Percentiles rank a stretch among this genome's conserved stretches.
Conservation (phyloP, 2,888 invertebrate genomes). For the Diarsia dahlii region DNA sequence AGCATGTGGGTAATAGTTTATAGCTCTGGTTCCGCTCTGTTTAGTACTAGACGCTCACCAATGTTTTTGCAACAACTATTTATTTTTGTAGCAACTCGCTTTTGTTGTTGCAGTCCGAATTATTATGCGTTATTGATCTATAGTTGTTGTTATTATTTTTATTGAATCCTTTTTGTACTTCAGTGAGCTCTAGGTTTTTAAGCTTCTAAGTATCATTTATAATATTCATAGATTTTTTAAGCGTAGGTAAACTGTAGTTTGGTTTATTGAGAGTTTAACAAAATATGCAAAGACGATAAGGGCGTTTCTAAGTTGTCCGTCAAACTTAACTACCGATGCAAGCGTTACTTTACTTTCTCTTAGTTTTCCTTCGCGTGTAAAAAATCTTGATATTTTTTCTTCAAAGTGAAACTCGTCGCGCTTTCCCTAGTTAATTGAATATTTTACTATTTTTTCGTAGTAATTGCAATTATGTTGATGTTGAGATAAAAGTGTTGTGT, state of each 20-base stretch:
- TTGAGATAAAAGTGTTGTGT: slow-evolving; percentile 74
- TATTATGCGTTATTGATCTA: slow-evolving; percentile 50
- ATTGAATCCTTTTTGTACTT: slow-evolving; percentile 11
- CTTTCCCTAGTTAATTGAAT: slow-evolving; percentile 88
- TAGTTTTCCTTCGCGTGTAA: slow-evolving; percentile 88
- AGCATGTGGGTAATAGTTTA: slow-evolving; percentile 89
- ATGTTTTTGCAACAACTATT: slow-evolving; percentile 87
- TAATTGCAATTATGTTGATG: slow-evolving; percentile 84
- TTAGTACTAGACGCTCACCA: slow-evolving; percentile 82
- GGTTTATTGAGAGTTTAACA: not conserved
- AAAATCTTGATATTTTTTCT: slow-evolving; percentile 88
- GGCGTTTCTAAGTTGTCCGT: slow-evolving; percentile 71
- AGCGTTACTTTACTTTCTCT: slow-evolving; percentile 84
- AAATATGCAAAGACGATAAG: slow-evolving; percentile 50
- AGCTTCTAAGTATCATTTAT: slow-evolving; percentile 4
- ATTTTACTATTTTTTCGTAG: slow-evolving; percentile 84
- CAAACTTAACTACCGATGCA: slow-evolving; percentile 50
- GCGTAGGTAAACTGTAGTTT: not conserved
- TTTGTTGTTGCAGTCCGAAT: slow-evolving; percentile 76
- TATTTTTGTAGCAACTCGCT: slow-evolving; percentile 83
- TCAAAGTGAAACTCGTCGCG: slow-evolving; percentile 85
- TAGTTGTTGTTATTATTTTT: slow-evolving; percentile 4
- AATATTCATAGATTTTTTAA: not conserved
- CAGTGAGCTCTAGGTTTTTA: not conserved
- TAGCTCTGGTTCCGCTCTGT: slow-evolving; percentile 88